These are phyloP conservation scores for Therioaphis trifolii DNA, from an alignment of 2,888 invertebrate species.

Conservation along the genomic window DNA sequence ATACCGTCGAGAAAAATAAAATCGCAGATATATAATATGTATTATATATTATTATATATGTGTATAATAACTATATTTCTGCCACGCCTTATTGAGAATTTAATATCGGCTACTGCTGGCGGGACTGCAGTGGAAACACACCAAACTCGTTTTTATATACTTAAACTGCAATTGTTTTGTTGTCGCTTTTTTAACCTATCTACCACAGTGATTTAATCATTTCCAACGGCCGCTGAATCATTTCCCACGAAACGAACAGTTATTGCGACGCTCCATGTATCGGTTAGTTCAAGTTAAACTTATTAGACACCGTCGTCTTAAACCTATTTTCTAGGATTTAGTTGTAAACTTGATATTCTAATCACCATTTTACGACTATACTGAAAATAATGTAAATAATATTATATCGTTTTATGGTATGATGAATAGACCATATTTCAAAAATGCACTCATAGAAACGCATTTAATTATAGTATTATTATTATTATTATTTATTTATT, in stretches of 20 bases:
- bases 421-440: too few relatives aligned
- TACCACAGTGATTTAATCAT: not conserved
- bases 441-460: too few relatives aligned
- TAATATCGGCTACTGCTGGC: not conserved
- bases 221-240: constrained; percentile 6
- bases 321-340: too few relatives aligned
- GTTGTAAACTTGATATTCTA: too few relatives aligned
- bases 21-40: not conserved
- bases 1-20: constrained; percentile 5
- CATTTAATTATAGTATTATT: too few relatives aligned
- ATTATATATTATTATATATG: too few relatives aligned
- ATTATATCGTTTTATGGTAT: too few relatives aligned
- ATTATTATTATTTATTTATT: too few relatives aligned
- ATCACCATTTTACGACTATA: too few relatives aligned
- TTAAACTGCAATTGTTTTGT: constrained; percentile 35
- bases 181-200: constrained; percentile 10
- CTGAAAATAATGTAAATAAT: too few relatives aligned
- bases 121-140: not conserved
- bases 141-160: constrained; percentile 51
- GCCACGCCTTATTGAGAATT: constrained; percentile 26
- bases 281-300: constrained; percentile 43
- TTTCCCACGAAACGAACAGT: constrained; percentile 51
- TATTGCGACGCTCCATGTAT: constrained; percentile 39
- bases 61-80: constrained; percentile 20
- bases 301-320: constrained; percentile 6